These are phyloP conservation scores for Meda fulgida DNA, from an alignment of 2,797 vertebrate genomes.

Conservation along the genomic window DNA sequence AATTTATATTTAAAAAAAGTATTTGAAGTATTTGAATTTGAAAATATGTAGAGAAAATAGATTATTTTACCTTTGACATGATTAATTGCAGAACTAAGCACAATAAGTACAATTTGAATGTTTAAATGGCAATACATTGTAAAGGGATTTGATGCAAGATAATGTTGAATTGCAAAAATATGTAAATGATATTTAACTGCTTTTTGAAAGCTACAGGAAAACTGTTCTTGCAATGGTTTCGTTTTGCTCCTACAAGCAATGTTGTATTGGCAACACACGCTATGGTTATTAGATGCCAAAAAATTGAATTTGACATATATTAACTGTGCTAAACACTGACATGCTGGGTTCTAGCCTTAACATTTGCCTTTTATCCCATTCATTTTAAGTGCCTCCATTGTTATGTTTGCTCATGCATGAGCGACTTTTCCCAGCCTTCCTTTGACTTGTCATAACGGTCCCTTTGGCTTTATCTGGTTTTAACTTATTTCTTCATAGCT, in stretches of 20 bases:
- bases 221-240: conserved; percentile 41
- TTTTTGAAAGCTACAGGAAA: conserved; percentile 54
- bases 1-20: conserved; percentile 66
- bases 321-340: conserved; percentile 51
- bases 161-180: conserved; percentile 58
- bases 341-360: conserved; percentile 70
- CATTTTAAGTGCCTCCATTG: conserved; percentile 73
- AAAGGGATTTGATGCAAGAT: conserved; percentile 55
- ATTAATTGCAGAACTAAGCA: conserved; percentile 72
- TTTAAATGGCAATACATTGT: conserved; percentile 69
- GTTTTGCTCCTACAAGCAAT: conserved; percentile 26
- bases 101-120: conserved; percentile 72
- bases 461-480: conserved; percentile 17
- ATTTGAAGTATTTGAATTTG: conserved; percentile 63
- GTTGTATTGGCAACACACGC: conserved; percentile 44
- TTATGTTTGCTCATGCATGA: conserved; percentile 51
- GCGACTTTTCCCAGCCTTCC: conserved; percentile 44
- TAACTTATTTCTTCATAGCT: conserved; percentile 20
- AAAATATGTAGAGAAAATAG: conserved; percentile 57
- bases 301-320: conserved; percentile 48
- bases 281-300: conserved; percentile 2
- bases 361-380: conserved; percentile 59
- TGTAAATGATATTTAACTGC: conserved; percentile 60
- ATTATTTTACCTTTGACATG: conserved; percentile 64
- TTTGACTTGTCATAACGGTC: conserved; percentile 12